Conservation (phyloP, 2,113 vertebrate genomes). For the Clarias gariepinus region DNA sequence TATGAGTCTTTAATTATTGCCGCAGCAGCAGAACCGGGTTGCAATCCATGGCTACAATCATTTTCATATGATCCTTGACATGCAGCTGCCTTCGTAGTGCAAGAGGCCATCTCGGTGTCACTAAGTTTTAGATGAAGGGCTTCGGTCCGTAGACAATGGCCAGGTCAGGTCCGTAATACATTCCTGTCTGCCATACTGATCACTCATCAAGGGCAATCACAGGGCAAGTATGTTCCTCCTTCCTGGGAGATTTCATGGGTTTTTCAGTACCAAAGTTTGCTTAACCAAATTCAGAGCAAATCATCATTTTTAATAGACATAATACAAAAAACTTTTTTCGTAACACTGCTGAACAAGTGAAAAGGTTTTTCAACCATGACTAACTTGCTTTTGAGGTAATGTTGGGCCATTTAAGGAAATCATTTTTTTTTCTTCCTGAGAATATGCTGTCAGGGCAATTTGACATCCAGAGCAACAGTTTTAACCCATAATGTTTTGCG, state of each 20-base stretch:
- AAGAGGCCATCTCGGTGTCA: constrained; percentile 61
- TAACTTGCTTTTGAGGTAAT: constrained; percentile 24
- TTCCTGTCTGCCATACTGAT: constrained; percentile 32
- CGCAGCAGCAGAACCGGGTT: constrained; percentile 67
- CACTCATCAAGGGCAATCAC: constrained; percentile 62
- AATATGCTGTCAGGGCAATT: constrained; percentile 2
- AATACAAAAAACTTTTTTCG: neutral
- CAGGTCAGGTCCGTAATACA: constrained; percentile 44
- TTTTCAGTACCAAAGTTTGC: neutral
- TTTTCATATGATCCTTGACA: constrained; percentile 66
- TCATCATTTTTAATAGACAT: neutral
- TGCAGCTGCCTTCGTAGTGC: constrained; percentile 67
- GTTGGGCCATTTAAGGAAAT: neutral
- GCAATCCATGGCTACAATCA: constrained; percentile 61
- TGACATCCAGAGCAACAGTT: neutral
- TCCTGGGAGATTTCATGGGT: neutral
- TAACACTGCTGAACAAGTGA: neutral
- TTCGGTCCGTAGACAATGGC: constrained; percentile 59
- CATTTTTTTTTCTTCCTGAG: neutral
- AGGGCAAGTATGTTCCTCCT: constrained; percentile 36
- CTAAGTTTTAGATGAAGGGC: constrained; percentile 69
- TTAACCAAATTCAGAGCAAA: neutral
- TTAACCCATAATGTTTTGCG: constrained; percentile 49
- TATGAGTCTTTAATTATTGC: constrained; percentile 79
- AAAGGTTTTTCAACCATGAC: constrained; percentile 4